phyloP scores from a whole-genome alignment of 2,113 vertebrate species.

The Gymnorhina tibicen region DNA sequence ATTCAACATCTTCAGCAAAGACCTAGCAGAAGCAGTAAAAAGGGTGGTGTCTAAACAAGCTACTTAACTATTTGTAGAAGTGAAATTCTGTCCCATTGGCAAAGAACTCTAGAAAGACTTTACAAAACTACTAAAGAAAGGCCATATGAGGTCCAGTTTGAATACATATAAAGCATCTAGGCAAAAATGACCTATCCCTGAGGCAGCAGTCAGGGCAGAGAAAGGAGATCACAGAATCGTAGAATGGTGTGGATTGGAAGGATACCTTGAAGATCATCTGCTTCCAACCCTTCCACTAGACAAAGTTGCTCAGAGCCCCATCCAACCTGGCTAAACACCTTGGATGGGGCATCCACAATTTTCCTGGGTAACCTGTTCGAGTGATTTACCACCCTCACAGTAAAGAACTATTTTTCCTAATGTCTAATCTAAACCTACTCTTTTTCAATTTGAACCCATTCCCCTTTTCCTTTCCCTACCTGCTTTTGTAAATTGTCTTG shows the following conservation, averaged over 20 bases:
- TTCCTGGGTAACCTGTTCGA: rapidly evolving
- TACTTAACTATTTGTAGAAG: neutral
- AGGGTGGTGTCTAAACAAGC: neutral
- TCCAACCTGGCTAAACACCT: neutral
- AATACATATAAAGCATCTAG: neutral
- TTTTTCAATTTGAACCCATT: neutral
- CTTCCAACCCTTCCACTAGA: neutral
- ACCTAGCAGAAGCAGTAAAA: neutral
- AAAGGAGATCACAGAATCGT: neutral
- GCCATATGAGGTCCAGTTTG: neutral
- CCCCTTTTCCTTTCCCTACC: neutral
- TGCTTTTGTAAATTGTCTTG: neutral
- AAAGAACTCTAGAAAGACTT: neutral
- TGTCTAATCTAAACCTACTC: neutral
- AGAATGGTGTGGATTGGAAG: neutral
- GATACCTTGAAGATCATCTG: neutral
- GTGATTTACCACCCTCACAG: neutral
- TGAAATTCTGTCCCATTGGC: neutral
- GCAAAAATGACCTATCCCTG: neutral
- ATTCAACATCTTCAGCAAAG: neutral
- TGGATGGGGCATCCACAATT: neutral
- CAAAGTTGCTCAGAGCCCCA: neutral
- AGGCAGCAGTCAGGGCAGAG: neutral
- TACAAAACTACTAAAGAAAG: neutral
- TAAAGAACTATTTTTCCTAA: neutral